phyloP scores from a whole-genome alignment of 2,888 invertebrate genomes.

The Sinelater perroti region DNA sequence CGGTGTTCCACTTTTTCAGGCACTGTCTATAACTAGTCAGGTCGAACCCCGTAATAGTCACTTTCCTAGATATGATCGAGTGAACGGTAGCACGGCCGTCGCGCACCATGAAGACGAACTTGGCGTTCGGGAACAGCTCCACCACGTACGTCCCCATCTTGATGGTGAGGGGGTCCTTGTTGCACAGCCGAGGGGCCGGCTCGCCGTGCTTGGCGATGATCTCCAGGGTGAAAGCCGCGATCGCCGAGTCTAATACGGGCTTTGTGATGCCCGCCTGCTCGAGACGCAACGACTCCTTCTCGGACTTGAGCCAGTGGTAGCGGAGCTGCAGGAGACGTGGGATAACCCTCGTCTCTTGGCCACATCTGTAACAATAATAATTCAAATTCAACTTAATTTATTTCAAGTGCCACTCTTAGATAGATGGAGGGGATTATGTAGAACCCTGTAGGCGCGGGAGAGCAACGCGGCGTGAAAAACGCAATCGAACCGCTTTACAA shows the following conservation, averaged over 20 bases:
- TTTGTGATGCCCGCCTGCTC: conserved; percentile 94
- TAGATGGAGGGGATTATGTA: no score
- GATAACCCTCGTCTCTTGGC: conserved; percentile 96
- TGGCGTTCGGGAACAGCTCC: conserved; percentile 95
- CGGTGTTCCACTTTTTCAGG: conserved; percentile 95
- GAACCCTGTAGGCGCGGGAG: no score
- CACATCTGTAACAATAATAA: conserved; percentile 74
- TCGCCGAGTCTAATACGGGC: conserved; percentile 91
- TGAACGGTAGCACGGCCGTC: conserved; percentile 99
- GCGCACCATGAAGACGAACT: conserved; percentile 97
- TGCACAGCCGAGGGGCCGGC: conserved; percentile 93
- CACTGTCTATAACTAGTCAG: conserved; percentile 93
- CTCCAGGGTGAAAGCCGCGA: conserved; percentile 96
- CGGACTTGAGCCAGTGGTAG: conserved; percentile 94
- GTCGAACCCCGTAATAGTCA: conserved; percentile 80
- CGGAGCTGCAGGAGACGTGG: conserved; percentile 95
- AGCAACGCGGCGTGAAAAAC: no score
- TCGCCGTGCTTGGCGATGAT: conserved; percentile 97
- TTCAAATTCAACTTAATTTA: no score
- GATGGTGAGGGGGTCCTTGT: conserved; percentile 98
- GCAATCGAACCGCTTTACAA: conserved; percentile 21
- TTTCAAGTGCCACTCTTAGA: no score
- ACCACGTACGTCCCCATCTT: conserved; percentile 96
- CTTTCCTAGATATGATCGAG: conserved; percentile 94
- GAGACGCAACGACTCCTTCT: conserved; percentile 88